A percentile compares a stretch with the other conserved stretches of the same genome.
Evolutionary conservation across 2,797 vertebrate species (phyloP).

Genomic region (Arctocebus calabarensis): DNA sequence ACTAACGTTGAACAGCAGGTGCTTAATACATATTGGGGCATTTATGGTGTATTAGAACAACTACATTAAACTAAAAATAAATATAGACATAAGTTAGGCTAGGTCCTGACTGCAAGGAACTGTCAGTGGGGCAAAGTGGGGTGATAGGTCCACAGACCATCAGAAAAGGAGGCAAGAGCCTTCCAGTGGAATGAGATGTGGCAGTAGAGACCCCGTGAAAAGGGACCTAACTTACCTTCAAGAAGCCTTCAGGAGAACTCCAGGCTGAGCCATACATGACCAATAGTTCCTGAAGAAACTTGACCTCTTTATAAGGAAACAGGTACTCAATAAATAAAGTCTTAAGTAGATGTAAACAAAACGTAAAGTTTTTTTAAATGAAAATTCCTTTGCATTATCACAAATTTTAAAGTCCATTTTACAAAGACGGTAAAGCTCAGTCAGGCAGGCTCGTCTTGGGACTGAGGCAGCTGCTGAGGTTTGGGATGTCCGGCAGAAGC

Average conservation of each 20-base stretch:
- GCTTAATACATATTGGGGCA: neutral
- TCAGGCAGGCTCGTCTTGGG: neutral
- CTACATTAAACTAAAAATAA: neutral
- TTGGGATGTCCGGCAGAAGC: neutral
- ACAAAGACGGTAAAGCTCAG: neutral
- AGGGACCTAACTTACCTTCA: neutral
- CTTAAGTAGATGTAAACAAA: neutral
- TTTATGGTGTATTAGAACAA: neutral
- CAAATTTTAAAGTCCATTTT: neutral
- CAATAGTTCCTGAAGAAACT: neutral
- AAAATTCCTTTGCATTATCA: neutral
- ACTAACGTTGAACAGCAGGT: neutral
- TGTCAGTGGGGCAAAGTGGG: neutral
- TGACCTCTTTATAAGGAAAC: conserved; percentile 23
- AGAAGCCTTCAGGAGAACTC: neutral
- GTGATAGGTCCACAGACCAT: neutral
- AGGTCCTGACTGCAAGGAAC: neutral
- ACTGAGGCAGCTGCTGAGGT: neutral
- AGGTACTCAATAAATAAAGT: neutral
- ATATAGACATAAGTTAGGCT: neutral
- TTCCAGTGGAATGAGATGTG: neutral
- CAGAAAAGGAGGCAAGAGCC: neutral
- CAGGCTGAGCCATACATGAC: neutral
- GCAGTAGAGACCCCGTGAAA: neutral
- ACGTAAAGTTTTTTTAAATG: neutral